Percentiles rank a stretch among this genome's conserved stretches.
Conservation (phyloP, 2,888 invertebrate genomes). For the Arctia plantaginis region DNA sequence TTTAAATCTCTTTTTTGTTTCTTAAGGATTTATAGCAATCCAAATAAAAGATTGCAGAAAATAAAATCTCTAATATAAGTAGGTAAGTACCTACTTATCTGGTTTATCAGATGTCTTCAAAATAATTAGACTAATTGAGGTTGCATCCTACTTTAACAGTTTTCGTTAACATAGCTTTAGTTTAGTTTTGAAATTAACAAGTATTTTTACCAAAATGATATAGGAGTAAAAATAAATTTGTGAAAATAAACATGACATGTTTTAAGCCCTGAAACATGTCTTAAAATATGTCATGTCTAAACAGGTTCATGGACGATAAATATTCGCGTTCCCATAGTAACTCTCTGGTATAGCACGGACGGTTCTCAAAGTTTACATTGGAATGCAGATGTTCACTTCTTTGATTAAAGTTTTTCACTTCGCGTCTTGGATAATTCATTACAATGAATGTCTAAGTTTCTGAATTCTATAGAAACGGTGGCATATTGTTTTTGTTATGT, state of each 20-base stretch:
- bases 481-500: background rate
- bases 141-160: background rate
- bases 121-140: background rate
- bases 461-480: conserved; percentile 25
- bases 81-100: background rate
- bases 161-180: background rate
- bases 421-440: conserved; percentile 50
- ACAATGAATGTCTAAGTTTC: conserved; percentile 42
- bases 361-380: conserved; percentile 51
- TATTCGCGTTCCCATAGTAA: conserved; percentile 37
- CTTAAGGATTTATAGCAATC: background rate
- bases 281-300: background rate
- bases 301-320: conserved; percentile 15
- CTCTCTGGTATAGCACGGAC: conserved; percentile 23
- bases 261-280: background rate
- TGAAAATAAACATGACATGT: background rate
- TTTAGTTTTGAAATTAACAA: background rate
- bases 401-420: conserved; percentile 49
- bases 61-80: background rate
- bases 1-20: background rate
- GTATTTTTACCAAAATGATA: background rate
- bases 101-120: background rate
- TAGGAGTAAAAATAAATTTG: background rate
- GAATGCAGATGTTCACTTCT: conserved; percentile 51
- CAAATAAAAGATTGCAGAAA: background rate